Percentiles rank a stretch among this genome's conserved stretches.
Conservation (phyloP, 2,888 invertebrate genomes). For the Ochropleura leucogaster region DNA sequence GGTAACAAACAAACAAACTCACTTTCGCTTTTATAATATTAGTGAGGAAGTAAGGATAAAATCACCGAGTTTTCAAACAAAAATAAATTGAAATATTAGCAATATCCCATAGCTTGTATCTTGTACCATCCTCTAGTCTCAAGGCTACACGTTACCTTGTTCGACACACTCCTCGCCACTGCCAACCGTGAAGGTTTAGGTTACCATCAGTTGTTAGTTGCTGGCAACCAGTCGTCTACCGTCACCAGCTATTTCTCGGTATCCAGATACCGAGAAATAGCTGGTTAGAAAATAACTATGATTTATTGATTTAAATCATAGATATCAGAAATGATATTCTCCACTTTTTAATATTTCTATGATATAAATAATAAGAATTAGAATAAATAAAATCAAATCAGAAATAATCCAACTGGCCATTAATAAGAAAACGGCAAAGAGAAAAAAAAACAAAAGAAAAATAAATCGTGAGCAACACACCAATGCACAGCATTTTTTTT, state of each 20-base stretch:
- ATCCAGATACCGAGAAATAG: conserved; percentile 14
- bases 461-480: background rate
- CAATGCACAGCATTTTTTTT: background rate
- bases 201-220: conserved; percentile 62
- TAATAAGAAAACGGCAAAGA: background rate
- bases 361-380: no score
- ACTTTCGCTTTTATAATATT: no score
- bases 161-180: conserved; percentile 74
- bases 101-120: conserved; percentile 32
- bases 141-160: conserved; percentile 79
- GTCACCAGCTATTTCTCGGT: no score
- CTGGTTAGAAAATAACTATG: background rate
- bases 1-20: no score
- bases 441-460: background rate
- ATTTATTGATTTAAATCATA: background rate
- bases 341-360: no score
- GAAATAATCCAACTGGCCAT: background rate
- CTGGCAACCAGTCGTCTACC: background rate
- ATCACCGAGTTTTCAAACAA: background rate
- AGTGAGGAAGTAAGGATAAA: no score
- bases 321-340: no score
- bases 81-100: background rate
- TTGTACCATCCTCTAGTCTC: conserved; percentile 66
- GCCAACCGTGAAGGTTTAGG: conserved; percentile 84
- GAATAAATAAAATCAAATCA: background rate